phyloP scores from a whole-genome alignment of 2,113 vertebrate genomes.

The Dromaius novaehollandiae region DNA sequence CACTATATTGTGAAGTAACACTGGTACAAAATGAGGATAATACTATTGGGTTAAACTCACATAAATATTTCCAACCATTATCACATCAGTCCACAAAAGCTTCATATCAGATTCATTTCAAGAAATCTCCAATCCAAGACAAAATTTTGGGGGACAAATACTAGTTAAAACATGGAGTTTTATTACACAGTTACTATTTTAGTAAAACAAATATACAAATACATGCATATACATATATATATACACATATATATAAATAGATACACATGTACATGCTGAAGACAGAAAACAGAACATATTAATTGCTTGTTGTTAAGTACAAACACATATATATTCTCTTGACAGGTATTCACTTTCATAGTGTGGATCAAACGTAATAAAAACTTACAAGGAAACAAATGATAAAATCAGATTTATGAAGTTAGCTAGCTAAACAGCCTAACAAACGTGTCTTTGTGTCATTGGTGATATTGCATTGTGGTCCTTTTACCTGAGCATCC shows the following conservation, averaged over 20 bases:
- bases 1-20: background rate
- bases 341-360: background rate
- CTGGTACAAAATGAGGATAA: background rate
- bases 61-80: background rate
- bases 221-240: background rate
- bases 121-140: background rate
- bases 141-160: background rate
- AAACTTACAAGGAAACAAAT: background rate
- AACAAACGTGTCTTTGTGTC: background rate
- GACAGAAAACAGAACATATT: background rate
- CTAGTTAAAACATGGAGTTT: background rate
- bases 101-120: background rate
- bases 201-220: background rate
- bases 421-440: background rate
- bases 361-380: background rate
- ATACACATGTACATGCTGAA: background rate
- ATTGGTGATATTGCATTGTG: background rate
- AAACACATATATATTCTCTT: background rate
- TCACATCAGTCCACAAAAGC: accelerated
- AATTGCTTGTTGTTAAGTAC: background rate
- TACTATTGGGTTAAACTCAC: background rate
- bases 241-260: background rate
- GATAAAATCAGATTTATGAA: background rate
- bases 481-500: background rate
- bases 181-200: background rate